Conservation (phyloP, 30 jellyfish, hydroid and myxozoan genomes). For the Chrysaora quinquecirrha region DNA sequence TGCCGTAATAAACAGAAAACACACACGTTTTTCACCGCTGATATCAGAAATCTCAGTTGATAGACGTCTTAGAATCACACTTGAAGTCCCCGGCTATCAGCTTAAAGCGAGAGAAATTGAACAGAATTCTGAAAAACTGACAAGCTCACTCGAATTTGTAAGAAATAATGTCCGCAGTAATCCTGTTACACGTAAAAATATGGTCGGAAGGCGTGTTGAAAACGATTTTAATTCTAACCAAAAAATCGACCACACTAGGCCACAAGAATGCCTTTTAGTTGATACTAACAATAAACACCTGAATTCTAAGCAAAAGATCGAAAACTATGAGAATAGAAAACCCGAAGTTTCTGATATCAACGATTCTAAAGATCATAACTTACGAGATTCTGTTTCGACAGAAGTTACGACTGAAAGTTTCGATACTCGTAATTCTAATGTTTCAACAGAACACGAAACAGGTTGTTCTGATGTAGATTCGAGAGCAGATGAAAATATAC, state of each 20-base stretch:
- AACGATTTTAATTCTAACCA: neutral
- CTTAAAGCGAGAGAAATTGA: neutral
- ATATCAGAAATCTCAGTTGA: constrained; percentile 54
- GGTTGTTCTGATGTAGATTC: too few species aligned
- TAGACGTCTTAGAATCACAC: constrained; percentile 23
- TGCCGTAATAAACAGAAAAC: constrained; percentile 47
- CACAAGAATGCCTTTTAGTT: neutral
- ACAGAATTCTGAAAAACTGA: neutral
- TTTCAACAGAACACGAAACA: too few species aligned
- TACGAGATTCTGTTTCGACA: too few species aligned
- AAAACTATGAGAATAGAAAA: too few species aligned
- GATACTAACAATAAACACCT: neutral
- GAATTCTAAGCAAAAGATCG: too few species aligned
- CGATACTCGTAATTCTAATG: too few species aligned
- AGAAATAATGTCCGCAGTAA: neutral
- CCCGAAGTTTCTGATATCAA: too few species aligned
- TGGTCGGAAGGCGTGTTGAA: neutral
- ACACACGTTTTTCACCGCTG: constrained; percentile 52
- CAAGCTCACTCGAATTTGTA: neutral
- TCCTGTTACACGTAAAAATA: neutral
- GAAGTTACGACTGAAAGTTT: too few species aligned
- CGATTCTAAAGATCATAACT: too few species aligned
- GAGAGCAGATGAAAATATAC: too few species aligned
- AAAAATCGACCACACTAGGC: neutral
- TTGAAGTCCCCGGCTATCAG: constrained; percentile 29